Conservation (phyloP, 2,113 vertebrate species). For the Orthonyx spaldingii region DNA sequence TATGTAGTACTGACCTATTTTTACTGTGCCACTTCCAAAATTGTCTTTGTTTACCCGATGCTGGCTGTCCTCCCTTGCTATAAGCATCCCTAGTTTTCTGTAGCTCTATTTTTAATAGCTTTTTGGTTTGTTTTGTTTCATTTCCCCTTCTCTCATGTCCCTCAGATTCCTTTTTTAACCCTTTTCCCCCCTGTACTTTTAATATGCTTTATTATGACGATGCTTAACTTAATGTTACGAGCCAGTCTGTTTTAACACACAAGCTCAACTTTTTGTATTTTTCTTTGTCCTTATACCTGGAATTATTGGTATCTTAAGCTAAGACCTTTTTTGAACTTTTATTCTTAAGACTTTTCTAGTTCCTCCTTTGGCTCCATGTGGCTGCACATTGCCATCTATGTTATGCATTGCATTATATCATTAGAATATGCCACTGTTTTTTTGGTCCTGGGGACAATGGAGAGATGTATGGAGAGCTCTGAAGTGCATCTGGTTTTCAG, state of each 20-base stretch:
- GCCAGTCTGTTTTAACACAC: neutral
- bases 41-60: constrained; percentile 19
- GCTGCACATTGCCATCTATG: fast-evolving
- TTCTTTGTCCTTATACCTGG: neutral
- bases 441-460: neutral
- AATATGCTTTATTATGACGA: neutral
- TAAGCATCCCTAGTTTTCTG: neutral
- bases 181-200: neutral
- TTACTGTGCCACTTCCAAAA: constrained; percentile 39
- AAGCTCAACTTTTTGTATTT: neutral
- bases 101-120: constrained; percentile 20
- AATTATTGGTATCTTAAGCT: neutral
- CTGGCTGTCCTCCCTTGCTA: constrained; percentile 30
- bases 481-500: neutral
- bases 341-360: neutral
- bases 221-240: neutral
- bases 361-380: neutral
- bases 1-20: constrained; percentile 27
- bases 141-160: neutral
- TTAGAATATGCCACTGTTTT: neutral
- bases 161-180: neutral
- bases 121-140: neutral
- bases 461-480: neutral
- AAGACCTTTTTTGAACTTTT: neutral
- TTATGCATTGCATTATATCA: neutral